Base-by-base conservation (phyloP, 2,113 vertebrate species). In the Columba livia region DNA sequence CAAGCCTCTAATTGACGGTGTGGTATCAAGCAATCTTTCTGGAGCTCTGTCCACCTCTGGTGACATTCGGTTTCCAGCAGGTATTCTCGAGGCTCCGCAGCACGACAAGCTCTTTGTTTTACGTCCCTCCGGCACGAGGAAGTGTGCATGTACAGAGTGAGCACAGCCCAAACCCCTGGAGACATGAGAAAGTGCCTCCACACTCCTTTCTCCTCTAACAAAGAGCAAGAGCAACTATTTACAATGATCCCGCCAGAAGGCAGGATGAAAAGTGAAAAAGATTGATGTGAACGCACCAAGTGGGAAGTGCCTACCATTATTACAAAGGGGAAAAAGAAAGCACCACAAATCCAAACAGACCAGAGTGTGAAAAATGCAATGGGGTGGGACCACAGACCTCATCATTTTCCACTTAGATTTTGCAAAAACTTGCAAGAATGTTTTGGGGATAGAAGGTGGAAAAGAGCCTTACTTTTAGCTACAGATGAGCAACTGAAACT, bases 31-130 rank as follows among this genome's bases (percentile, higher is more conserved):
- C 9, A 34, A 32, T 14, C 38, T 65, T 81, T 61, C 29, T 29
- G 50, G 32, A 88, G 29, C 54, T 75, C 34, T 40, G 21, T 11
- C 40, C n/a, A 74, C 40, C 64, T 26, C 32, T 47, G 31, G 32
- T 3, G 11, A 61, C 6, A 2, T 40, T 40, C 7, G 0, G 1
- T 56, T 87, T 61, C 82, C 3, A 2, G 26, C 4, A 57, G 16
- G 53, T 40, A 79, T 57, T 88, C 57, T 20, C 50, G 47, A 83
- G 47, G 29, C 47, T 69, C 66, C 72, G 6, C 26, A 85, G 50
- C 14, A 62, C 0, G 0, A 79, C 8, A 61, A 62, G 42, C 24
- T 78, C 42, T 18, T 48, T 72, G 48, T 6, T 89, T 75, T 65
- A 60, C 2, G 19, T 20, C 42, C 4, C 8, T 34, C 26, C 48